A percentile compares a stretch with the other conserved stretches of the same genome.
These are phyloP conservation scores for Ichneumoninae sp. DNA, from an alignment of 2,888 invertebrate species.

Conservation along the genomic window DNA sequence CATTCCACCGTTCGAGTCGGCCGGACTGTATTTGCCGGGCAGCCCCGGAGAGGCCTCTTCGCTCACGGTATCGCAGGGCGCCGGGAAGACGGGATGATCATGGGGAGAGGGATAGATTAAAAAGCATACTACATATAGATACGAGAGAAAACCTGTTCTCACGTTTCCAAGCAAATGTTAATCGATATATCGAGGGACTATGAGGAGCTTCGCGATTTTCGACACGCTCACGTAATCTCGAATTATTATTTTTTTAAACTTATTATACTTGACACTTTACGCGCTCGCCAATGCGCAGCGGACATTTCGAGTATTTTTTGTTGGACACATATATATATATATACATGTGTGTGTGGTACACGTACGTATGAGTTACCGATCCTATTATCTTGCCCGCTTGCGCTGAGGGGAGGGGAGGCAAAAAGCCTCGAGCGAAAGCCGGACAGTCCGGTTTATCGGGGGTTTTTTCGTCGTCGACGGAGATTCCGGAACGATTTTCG, in stretches of 20 bases:
- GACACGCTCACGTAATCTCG: neutral
- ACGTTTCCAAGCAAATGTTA: conserved; percentile 58
- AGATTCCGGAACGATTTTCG: conserved; percentile 61
- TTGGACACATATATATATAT: neutral
- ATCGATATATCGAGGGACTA: conserved; percentile 54
- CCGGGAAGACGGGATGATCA: conserved; percentile 23
- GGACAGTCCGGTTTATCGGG: conserved; percentile 71
- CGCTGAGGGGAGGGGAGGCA: neutral
- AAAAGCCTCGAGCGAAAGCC: conserved; percentile 52
- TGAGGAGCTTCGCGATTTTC: conserved; percentile 24
- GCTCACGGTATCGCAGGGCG: conserved; percentile 49
- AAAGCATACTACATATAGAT: conserved; percentile 46
- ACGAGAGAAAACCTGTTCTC: conserved; percentile 59
- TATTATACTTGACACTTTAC: neutral
- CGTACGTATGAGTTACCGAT: neutral
- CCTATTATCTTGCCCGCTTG: neutral
- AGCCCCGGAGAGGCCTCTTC: conserved; percentile 36
- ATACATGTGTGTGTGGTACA: neutral
- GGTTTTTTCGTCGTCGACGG: conserved; percentile 19
- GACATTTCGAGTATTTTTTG: neutral
- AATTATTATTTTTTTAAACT: neutral
- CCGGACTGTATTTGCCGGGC: neutral
- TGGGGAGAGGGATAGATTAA: conserved; percentile 47
- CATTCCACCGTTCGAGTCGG: neutral
- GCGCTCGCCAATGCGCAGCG: neutral